Evolutionary conservation across 2,888 invertebrate species (phyloP).

Genomic region (Chaetogeoica ovagalla): DNA sequence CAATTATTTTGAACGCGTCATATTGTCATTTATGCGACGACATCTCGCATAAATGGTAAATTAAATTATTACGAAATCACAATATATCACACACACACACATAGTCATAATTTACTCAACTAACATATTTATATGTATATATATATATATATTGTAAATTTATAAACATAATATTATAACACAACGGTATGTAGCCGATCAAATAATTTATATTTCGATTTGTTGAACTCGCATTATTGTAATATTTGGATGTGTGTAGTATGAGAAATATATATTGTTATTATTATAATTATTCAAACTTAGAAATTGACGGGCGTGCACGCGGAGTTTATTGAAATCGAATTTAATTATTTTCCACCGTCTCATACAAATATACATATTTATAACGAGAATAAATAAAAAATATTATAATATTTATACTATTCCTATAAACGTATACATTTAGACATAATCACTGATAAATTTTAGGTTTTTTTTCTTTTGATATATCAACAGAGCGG

Average conservation of each 20-base stretch:
- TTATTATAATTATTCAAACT: neutral
- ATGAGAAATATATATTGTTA: neutral
- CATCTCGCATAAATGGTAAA: neutral
- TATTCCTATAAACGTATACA: too few relatives aligned
- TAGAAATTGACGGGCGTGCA: neutral
- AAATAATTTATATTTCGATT: constrained; percentile 8
- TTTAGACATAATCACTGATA: neutral
- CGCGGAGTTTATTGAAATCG: neutral
- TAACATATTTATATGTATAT: neutral
- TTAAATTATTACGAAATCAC: neutral
- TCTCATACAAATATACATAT: neutral
- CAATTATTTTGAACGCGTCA: neutral
- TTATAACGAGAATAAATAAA: too few relatives aligned
- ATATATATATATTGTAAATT: too few relatives aligned
- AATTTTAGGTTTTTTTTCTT: neutral
- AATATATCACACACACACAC: neutral
- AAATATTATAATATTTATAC: neutral
- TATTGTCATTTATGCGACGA: neutral
- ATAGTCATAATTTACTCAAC: neutral
- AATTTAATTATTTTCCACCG: constrained; percentile 1
- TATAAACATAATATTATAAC: too few relatives aligned
- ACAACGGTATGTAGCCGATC: neutral
- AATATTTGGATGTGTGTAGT: neutral
- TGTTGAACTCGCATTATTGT: neutral
- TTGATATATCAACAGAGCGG: neutral